A percentile compares a stretch with the other conserved stretches of the same genome.
These are phyloP conservation scores for Azemiops feae DNA, from an alignment of 2,113 vertebrate species.

Conservation along the genomic window DNA sequence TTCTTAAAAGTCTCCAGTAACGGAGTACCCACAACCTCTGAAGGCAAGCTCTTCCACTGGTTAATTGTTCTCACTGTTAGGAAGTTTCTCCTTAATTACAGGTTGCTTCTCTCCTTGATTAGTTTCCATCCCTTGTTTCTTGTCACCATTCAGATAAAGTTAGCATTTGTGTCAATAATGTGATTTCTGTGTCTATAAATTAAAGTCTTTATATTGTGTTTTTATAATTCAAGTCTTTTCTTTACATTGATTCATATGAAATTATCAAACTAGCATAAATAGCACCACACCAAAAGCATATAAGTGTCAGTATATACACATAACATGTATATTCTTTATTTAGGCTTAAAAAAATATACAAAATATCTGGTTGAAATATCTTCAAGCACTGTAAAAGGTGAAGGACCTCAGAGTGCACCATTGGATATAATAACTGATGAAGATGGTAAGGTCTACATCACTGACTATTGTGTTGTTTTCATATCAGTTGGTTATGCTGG, in stretches of 20 bases:
- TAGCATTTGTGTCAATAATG: neutral
- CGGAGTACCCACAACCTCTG: no score
- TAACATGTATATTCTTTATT: slow-evolving; percentile 32
- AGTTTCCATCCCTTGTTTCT: no score
- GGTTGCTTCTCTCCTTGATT: no score
- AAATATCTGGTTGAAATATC: slow-evolving; percentile 70
- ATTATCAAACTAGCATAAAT: neutral
- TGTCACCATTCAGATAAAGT: neutral
- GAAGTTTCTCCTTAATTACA: no score
- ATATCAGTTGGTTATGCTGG: neutral
- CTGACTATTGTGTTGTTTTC: neutral
- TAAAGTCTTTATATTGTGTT: neutral
- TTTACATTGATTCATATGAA: neutral
- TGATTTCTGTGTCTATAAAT: neutral
- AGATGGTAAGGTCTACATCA: slow-evolving; percentile 68
- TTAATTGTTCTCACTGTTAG: no score
- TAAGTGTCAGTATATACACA: neutral
- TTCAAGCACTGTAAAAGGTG: slow-evolving; percentile 73
- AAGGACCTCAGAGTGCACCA: slow-evolving; percentile 68
- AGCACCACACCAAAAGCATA: neutral
- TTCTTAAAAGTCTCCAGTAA: no score
- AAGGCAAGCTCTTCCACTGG: no score
- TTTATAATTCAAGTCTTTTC: neutral
- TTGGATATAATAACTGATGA: slow-evolving; percentile 71
- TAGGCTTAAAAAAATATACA: slow-evolving; percentile 76